Evolutionary conservation across 2,888 invertebrate genomes (phyloP).

Genomic region (Gari tellinella): DNA sequence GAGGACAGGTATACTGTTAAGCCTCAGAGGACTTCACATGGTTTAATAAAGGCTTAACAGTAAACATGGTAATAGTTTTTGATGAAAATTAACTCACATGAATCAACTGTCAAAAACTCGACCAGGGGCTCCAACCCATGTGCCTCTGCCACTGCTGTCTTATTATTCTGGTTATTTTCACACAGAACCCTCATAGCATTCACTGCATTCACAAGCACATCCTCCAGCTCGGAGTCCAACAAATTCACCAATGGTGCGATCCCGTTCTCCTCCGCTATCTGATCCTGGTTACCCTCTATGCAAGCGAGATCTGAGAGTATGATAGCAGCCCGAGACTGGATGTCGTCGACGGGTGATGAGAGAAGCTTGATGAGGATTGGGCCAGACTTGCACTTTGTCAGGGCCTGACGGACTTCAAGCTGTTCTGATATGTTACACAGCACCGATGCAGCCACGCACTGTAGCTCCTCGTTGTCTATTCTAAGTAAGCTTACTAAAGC

Average conservation of each 20-base stretch:
- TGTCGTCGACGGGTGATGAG: slow-evolving; percentile 79
- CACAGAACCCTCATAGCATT: slow-evolving; percentile 84
- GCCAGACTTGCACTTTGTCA: slow-evolving; percentile 78
- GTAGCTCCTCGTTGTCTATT: slow-evolving; percentile 78
- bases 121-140: slow-evolving; percentile 81
- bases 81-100: slow-evolving; percentile 69
- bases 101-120: slow-evolving; percentile 82
- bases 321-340: slow-evolving; percentile 83
- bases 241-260: slow-evolving; percentile 80
- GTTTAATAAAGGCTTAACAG: too few species aligned
- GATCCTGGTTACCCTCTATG: slow-evolving; percentile 79
- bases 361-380: slow-evolving; percentile 81
- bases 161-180: slow-evolving; percentile 77
- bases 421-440: slow-evolving; percentile 84
- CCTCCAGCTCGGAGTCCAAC: slow-evolving; percentile 82
- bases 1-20: too few species aligned
- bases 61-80: too few species aligned
- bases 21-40: too few species aligned
- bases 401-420: slow-evolving; percentile 74
- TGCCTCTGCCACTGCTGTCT: slow-evolving; percentile 78
- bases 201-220: slow-evolving; percentile 83
- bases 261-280: slow-evolving; percentile 77
- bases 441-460: slow-evolving; percentile 82
- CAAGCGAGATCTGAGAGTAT: slow-evolving; percentile 83
- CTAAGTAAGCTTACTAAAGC: slow-evolving; percentile 80